Percentiles rank a stretch among this genome's conserved stretches.
Conservation (phyloP, 2,113 vertebrate genomes). For the Gasterosteus nipponicus region DNA sequence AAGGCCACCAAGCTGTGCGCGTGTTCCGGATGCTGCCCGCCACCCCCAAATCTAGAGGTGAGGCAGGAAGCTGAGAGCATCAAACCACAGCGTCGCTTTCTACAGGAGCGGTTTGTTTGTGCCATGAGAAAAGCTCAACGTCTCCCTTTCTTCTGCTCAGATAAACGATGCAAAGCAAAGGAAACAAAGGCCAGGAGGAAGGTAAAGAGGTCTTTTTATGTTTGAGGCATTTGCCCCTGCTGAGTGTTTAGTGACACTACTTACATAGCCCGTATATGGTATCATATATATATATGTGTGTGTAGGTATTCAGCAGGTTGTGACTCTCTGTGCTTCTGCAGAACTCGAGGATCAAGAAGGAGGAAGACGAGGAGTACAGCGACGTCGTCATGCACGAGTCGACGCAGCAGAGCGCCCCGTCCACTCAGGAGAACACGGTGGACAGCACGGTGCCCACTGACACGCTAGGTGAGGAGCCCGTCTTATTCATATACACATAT, state of each 20-base stretch:
- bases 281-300: no score
- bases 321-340: slow-evolving; percentile 12
- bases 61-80: slow-evolving; percentile 36
- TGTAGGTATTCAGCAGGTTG: no score
- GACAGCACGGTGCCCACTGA: slow-evolving; percentile 79
- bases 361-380: slow-evolving; percentile 78
- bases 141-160: slow-evolving; percentile 70
- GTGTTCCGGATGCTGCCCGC: slow-evolving; percentile 92
- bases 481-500: no score
- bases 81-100: no score
- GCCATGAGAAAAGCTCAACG: neutral
- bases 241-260: neutral
- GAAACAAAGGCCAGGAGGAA: slow-evolving; percentile 83
- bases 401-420: slow-evolving; percentile 43
- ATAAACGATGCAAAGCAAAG: slow-evolving; percentile 84
- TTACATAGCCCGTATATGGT: neutral
- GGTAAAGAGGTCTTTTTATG: slow-evolving; percentile 76
- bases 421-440: slow-evolving; percentile 84
- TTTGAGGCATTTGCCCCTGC: neutral
- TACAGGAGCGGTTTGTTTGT: neutral
- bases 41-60: slow-evolving; percentile 80
- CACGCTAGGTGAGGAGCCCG: slow-evolving; percentile 75
- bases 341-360: slow-evolving; percentile 73
- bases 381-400: slow-evolving; percentile 54
- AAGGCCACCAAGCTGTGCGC: slow-evolving; percentile 89